phyloP scores from a whole-genome alignment of 2,797 vertebrate species.

The Buceros bicornis region DNA sequence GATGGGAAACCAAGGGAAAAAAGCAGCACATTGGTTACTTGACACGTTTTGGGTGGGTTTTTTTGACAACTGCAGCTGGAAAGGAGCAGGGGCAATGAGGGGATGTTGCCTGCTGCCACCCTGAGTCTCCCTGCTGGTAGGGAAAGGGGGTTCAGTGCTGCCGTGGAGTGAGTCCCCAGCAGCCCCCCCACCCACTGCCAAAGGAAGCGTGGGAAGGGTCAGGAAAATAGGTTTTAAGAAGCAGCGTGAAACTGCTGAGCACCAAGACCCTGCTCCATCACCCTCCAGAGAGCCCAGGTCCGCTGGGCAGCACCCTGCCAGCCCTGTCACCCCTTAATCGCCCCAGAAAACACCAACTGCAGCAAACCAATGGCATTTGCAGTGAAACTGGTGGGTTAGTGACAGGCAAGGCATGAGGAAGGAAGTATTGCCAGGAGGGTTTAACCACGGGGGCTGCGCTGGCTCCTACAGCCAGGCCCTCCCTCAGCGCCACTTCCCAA shows the following conservation, averaged over 20 bases:
- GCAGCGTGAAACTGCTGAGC: not conserved
- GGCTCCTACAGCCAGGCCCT: not conserved
- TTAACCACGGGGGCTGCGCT: fast-evolving
- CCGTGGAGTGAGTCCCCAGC: fast-evolving
- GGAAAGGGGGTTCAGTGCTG: not conserved
- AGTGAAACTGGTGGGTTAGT: not conserved
- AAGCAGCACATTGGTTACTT: not conserved
- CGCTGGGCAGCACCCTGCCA: not conserved
- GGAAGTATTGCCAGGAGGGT: not conserved
- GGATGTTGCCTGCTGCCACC: not conserved
- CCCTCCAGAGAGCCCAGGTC: not conserved
- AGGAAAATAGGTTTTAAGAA: not conserved
- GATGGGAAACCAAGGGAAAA: not conserved
- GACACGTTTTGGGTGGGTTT: not conserved
- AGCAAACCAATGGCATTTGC: not conserved
- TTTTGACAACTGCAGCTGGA: not conserved
- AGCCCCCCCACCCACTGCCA: fast-evolving
- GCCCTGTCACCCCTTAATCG: not conserved
- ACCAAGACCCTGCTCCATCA: fast-evolving
- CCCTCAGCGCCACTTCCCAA: not conserved
- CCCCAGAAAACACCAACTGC: not conserved
- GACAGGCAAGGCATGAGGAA: not conserved
- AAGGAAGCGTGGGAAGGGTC: fast-evolving
- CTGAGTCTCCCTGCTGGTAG: fast-evolving
- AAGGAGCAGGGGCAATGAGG: fast-evolving